A percentile compares a stretch with the other conserved stretches of the same genome.
These are phyloP conservation scores for Protaetia brevitarsis DNA, from an alignment of 1,140 invertebrate species.

Conservation along the genomic window DNA sequence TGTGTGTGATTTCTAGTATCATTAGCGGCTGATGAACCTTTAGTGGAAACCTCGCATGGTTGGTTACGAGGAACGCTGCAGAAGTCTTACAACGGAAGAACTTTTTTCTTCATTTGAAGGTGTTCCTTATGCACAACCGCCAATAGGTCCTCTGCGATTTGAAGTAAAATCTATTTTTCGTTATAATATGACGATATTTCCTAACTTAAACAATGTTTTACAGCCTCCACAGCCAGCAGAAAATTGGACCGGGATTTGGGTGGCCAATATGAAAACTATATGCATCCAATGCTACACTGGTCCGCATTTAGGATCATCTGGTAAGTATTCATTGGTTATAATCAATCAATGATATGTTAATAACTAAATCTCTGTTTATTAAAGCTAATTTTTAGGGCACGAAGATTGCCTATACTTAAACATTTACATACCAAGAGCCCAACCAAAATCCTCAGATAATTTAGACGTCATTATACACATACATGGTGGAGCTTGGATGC, in stretches of 20 bases:
- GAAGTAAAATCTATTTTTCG: constrained; percentile 35
- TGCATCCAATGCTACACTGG: neutral
- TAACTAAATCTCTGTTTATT: too few relatives aligned
- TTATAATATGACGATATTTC: too few relatives aligned
- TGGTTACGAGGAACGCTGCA: constrained; percentile 51
- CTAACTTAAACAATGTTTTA: too few relatives aligned
- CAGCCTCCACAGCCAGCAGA: neutral
- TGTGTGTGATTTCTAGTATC: neutral
- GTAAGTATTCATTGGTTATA: neutral
- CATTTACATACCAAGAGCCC: constrained; percentile 34
- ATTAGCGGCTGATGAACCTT: neutral
- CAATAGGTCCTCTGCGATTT: constrained; percentile 57
- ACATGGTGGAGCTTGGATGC: constrained; percentile 58
- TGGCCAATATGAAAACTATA: neutral
- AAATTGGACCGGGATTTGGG: constrained; percentile 12
- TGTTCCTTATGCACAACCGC: constrained; percentile 59
- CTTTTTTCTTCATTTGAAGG: constrained; percentile 57
- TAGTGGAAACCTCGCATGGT: constrained; percentile 30
- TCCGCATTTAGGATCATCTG: neutral
- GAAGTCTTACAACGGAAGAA: constrained; percentile 40
- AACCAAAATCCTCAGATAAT: constrained; percentile 37
- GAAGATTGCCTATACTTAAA: constrained; percentile 29
- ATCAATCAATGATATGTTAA: neutral
- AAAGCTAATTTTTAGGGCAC: constrained; percentile 1
- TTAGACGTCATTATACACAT: constrained; percentile 56